phyloP scores from a whole-genome alignment of 2,888 invertebrate genomes.

The Cantharis nigra region DNA sequence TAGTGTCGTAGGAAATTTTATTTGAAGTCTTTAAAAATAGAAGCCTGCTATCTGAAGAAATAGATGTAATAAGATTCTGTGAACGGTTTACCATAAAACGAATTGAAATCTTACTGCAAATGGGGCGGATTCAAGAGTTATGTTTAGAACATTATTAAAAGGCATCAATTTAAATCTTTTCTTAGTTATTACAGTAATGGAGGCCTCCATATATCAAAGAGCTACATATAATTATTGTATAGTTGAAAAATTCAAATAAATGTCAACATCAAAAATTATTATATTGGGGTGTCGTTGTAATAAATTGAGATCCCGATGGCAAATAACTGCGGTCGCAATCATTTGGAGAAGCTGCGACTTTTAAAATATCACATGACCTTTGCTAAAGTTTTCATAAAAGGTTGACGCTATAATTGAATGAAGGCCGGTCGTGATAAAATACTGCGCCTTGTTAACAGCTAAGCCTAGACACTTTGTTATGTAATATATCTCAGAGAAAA shows the following conservation, averaged over 20 bases:
- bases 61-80: slow-evolving; percentile 27
- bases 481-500: slow-evolving; percentile 28
- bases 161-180: slow-evolving; percentile 11
- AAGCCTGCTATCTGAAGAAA: slow-evolving; percentile 22
- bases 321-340: slow-evolving; percentile 40
- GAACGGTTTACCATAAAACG: slow-evolving; percentile 24
- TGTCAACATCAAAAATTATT: slow-evolving; percentile 39
- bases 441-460: slow-evolving; percentile 16
- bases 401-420: slow-evolving; percentile 37
- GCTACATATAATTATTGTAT: slow-evolving; percentile 37
- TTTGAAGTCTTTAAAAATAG: slow-evolving; percentile 5
- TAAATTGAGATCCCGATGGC: slow-evolving; percentile 43
- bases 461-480: slow-evolving; percentile 7
- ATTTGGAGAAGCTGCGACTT: slow-evolving; percentile 39
- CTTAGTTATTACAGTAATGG: slow-evolving; percentile 6
- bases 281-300: slow-evolving; percentile 41
- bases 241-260: slow-evolving; percentile 37
- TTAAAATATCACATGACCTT: slow-evolving; percentile 40
- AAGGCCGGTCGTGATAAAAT: slow-evolving; percentile 27
- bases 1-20: not conserved
- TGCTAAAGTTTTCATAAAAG: slow-evolving; percentile 36
- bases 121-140: slow-evolving; percentile 20
- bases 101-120: slow-evolving; percentile 26
- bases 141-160: slow-evolving; percentile 11
- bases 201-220: slow-evolving; percentile 6